A percentile compares a stretch with the other conserved stretches of the same genome.
Evolutionary conservation across 2,113 vertebrate species (phyloP).

Genomic region (Ifrita kowaldi): DNA sequence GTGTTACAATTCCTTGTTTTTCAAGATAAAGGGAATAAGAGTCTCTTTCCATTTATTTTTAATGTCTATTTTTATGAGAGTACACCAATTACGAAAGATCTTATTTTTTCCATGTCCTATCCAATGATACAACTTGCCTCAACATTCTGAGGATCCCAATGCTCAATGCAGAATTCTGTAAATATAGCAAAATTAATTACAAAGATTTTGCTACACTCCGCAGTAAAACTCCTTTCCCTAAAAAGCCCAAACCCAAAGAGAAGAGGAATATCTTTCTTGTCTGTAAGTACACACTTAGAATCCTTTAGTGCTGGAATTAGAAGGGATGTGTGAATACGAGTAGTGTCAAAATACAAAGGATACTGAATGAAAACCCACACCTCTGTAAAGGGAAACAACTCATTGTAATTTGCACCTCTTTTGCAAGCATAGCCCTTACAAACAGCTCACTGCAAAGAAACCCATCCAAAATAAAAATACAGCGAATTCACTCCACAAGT

Average conservation of each 20-base stretch:
- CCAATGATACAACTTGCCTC: background rate
- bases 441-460: conserved; percentile 22
- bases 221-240: background rate
- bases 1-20: background rate
- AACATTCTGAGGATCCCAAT: background rate
- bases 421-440: conserved; percentile 73
- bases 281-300: conserved; percentile 7
- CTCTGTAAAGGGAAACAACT: conserved; percentile 65
- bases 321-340: conserved; percentile 79
- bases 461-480: background rate
- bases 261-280: background rate
- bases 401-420: conserved; percentile 84
- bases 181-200: background rate
- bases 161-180: background rate
- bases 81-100: background rate
- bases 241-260: background rate
- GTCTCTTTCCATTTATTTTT: background rate
- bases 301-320: conserved; percentile 81
- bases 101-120: background rate
- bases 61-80: background rate
- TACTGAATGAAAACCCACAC: conserved; percentile 67
- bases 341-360: conserved; percentile 75
- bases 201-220: background rate
- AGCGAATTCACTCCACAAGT: background rate
- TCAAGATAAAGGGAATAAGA: background rate